Evolutionary conservation across 2,888 invertebrate genomes (phyloP).

Genomic region (Apeira syringaria): DNA sequence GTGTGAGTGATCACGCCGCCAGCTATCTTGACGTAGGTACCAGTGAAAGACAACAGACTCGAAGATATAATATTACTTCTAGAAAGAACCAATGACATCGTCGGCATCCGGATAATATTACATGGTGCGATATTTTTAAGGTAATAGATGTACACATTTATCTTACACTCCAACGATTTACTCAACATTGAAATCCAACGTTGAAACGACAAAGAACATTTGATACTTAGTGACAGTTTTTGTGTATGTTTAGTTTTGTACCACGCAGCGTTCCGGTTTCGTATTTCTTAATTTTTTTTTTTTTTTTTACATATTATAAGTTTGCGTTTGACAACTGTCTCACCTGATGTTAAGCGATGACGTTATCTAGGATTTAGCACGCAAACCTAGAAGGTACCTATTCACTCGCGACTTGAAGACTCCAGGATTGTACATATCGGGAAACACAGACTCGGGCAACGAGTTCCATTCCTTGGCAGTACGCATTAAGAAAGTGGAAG

Average conservation of each 20-base stretch:
- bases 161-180: constrained; percentile 58
- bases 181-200: constrained; percentile 61
- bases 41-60: constrained; percentile 41
- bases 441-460: too few species aligned
- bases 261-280: constrained; percentile 36
- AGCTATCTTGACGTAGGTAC: constrained; percentile 43
- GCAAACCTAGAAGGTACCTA: too few species aligned
- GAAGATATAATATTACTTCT: constrained; percentile 63
- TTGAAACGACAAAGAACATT: constrained; percentile 61
- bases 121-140: constrained; percentile 67
- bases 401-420: too few species aligned
- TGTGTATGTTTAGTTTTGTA: constrained; percentile 46
- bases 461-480: too few species aligned
- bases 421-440: too few species aligned
- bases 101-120: constrained; percentile 66
- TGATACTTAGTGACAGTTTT: constrained; percentile 67
- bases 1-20: constrained; percentile 55
- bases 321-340: too few species aligned
- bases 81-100: constrained; percentile 73
- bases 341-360: too few species aligned
- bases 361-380: too few species aligned
- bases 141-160: constrained; percentile 66
- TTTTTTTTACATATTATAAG: too few species aligned
- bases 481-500: too few species aligned
- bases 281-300: too few species aligned